Percentiles rank a stretch among this genome's conserved stretches.
These are phyloP conservation scores for Ptilorrhoa leucosticta DNA, from an alignment of 2,113 vertebrate genomes.

Conservation along the genomic window DNA sequence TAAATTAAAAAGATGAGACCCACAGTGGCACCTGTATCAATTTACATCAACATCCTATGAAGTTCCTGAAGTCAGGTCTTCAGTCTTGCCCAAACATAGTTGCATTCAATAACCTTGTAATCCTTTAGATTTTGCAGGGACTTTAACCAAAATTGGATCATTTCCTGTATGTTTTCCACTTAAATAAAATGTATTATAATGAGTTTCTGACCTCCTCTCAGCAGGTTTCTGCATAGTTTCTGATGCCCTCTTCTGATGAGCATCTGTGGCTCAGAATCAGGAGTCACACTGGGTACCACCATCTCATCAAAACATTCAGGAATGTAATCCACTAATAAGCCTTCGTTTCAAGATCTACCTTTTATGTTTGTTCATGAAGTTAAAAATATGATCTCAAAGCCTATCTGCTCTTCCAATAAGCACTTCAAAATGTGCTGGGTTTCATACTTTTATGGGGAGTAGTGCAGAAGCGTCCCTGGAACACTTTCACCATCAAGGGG, in stretches of 20 bases:
- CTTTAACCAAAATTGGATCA: not conserved
- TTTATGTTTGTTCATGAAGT: not conserved
- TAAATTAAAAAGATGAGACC: not conserved
- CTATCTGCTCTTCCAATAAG: not conserved
- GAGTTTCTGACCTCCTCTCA: not conserved
- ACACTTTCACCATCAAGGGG: not conserved
- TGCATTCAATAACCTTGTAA: not conserved
- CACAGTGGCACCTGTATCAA: not conserved
- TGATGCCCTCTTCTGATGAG: not conserved
- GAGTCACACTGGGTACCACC: not conserved
- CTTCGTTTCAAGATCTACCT: not conserved
- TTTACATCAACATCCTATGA: not conserved
- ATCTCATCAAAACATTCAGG: not conserved
- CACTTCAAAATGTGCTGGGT: not conserved
- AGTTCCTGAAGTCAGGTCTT: not conserved
- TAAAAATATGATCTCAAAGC: not conserved
- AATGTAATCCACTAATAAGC: not conserved
- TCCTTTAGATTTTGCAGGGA: not conserved
- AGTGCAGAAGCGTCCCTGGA: not conserved
- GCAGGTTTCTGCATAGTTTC: not conserved
- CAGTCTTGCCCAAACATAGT: not conserved
- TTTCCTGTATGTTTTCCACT: not conserved
- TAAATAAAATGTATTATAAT: not conserved
- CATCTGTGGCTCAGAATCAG: not conserved
- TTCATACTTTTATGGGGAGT: not conserved